phyloP scores from a whole-genome alignment of 2,888 invertebrate species.

The Latrodectus elegans region DNA sequence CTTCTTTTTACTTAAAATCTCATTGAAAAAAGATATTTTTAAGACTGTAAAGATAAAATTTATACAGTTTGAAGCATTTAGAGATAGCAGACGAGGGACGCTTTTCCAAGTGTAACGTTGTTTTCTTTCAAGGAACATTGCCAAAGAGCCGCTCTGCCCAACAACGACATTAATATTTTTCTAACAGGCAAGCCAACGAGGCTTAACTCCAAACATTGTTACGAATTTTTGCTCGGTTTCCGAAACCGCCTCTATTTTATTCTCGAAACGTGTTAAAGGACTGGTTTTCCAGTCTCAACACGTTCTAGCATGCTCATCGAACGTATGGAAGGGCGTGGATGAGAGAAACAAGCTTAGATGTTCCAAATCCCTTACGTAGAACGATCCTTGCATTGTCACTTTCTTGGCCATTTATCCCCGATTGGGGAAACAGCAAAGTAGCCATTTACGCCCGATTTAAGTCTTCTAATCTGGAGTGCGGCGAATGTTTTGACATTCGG shows the following conservation, averaged over 20 bases:
- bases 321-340: background rate
- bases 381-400: slow-evolving; percentile 26
- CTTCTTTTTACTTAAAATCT: too few relatives aligned
- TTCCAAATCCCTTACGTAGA: slow-evolving; percentile 22
- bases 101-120: too few relatives aligned
- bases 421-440: slow-evolving; percentile 26
- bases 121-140: too few relatives aligned
- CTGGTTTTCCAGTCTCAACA: background rate
- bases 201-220: too few relatives aligned
- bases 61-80: too few relatives aligned
- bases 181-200: too few relatives aligned
- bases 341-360: slow-evolving; percentile 24
- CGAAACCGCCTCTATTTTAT: background rate
- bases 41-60: too few relatives aligned
- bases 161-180: too few relatives aligned
- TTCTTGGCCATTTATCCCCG: slow-evolving; percentile 38
- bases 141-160: too few relatives aligned
- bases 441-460: slow-evolving; percentile 49
- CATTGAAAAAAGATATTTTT: too few relatives aligned
- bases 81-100: too few relatives aligned
- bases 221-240: too few relatives aligned
- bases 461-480: slow-evolving; percentile 33
- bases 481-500: slow-evolving; percentile 35
- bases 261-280: background rate
- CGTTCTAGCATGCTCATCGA: background rate